Percentiles rank a stretch among this genome's conserved stretches.
Conservation (phyloP, 2,797 vertebrate species). For the Coendou prehensilis region DNA sequence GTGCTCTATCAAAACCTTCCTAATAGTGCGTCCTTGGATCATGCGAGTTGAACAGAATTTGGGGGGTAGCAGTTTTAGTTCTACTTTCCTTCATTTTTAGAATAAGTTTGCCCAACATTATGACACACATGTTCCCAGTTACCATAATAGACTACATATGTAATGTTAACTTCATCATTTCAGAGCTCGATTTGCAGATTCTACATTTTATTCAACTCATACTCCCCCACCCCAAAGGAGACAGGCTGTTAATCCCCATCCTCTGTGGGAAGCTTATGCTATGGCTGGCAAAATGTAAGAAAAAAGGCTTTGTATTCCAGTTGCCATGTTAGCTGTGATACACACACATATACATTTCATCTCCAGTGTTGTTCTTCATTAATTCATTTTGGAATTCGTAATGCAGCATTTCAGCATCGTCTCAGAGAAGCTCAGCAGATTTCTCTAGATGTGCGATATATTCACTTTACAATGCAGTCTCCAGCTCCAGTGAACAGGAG, state of each 20-base stretch:
- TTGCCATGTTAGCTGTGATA: slow-evolving; percentile 71
- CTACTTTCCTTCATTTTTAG: slow-evolving; percentile 70
- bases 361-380: slow-evolving; percentile 78
- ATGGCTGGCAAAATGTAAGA: slow-evolving; percentile 65
- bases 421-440: slow-evolving; percentile 59
- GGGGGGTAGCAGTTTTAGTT: slow-evolving; percentile 68
- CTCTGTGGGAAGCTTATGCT: slow-evolving; percentile 65
- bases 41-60: slow-evolving; percentile 58
- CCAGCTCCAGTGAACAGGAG: neutral
- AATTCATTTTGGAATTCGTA: slow-evolving; percentile 72
- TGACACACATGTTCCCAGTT: slow-evolving; percentile 61
- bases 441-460: slow-evolving; percentile 62
- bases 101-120: slow-evolving; percentile 66
- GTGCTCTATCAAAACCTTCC: neutral
- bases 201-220: slow-evolving; percentile 71
- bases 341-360: slow-evolving; percentile 66
- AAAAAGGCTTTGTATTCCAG: slow-evolving; percentile 72
- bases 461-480: neutral
- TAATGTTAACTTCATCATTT: slow-evolving; percentile 79
- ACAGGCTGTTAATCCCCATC: slow-evolving; percentile 69
- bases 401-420: slow-evolving; percentile 41
- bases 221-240: slow-evolving; percentile 59
- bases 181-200: slow-evolving; percentile 69
- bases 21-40: slow-evolving; percentile 48
- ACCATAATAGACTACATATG: slow-evolving; percentile 82